Base-by-base conservation (phyloP, 2,797 vertebrate genomes). In the Manis pentadactyla region DNA sequence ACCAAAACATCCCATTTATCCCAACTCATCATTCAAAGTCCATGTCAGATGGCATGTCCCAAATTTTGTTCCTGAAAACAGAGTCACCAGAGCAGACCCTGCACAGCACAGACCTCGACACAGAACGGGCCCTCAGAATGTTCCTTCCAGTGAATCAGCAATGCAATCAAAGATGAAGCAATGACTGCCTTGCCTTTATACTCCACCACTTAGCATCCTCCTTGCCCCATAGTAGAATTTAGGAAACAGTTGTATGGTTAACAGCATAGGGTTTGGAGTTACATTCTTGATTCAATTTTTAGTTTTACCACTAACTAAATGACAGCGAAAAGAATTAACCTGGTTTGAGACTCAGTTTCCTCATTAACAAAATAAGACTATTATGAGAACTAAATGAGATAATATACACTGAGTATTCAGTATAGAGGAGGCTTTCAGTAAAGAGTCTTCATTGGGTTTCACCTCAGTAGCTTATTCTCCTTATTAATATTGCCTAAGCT, bases 261-360 rank as follows among this genome's bases (percentile, higher is more conserved):
- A 6, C 1, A 63, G 31, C 15, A 46, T 19, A 10, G 49, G 5
- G 6, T 71, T 97, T 88, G 68, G 34, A 73, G 34, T 90, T 51
- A 87, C 34, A 63, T 7, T 89, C 68, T 74, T 63, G 10, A 68
- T 55, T 95, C 10, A 31, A 10, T 42, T 74, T 88, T 83, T 73
- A 86, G 11, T 75, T 77, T 94, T 29, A 57, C 8, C 31, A 64
- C 10, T 75, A 82, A 63, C 7, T 66, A 42, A 86, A 29, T 55
- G 12, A 37, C 63, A 75, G n/a, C 64, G 21, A 69, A 75, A 59
- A 37, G 71, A 82, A 81, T 39, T 73, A 53, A 23, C 34, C 18
- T 34, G 39, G 46, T 53, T 90, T 92, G 94, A 96, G 18, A 87
- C 23, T 93, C 51, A 25, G 4, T 96, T 91, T 90, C 23, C 31